A percentile compares a stretch with the other conserved stretches of the same genome.
phyloP scores from a whole-genome alignment of 2,797 vertebrate species.

The Scyliorhinus canicula region DNA sequence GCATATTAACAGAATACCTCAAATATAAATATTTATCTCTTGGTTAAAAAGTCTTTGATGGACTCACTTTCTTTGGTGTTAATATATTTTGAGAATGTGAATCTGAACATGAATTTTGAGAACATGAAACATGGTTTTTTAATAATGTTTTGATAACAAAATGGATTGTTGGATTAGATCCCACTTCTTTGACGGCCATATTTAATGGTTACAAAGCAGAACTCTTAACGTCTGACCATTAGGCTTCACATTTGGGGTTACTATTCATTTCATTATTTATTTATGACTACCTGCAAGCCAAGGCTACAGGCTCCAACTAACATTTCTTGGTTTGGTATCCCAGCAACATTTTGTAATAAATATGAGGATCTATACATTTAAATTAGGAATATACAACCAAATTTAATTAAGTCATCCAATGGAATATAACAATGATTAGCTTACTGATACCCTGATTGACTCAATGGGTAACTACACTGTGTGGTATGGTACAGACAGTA shows the following conservation, averaged over 20 bases:
- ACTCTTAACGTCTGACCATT: background rate
- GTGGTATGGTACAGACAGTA: background rate
- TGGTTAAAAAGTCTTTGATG: constrained; percentile 3
- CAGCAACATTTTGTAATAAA: background rate
- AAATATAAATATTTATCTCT: background rate
- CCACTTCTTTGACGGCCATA: background rate
- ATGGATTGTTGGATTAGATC: background rate
- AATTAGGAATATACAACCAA: background rate
- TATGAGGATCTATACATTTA: background rate
- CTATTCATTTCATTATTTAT: background rate
- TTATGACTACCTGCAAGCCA: background rate
- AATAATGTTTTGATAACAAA: background rate
- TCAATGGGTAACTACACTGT: background rate
- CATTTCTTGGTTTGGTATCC: background rate
- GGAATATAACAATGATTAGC: background rate
- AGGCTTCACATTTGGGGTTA: background rate
- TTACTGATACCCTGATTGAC: background rate
- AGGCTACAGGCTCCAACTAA: background rate
- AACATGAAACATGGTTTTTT: background rate
- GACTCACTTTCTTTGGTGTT: background rate
- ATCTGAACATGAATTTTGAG: background rate
- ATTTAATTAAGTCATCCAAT: background rate
- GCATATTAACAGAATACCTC: background rate
- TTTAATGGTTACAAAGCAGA: background rate
- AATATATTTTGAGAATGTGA: background rate